phyloP scores from a whole-genome alignment of 1,140 invertebrate genomes.

The Bombyx mori region ASM3026992v2 NC_085133.1:4273001-4273500 shows the following conservation, averaged over 20 bases:
- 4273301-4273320: conserved; percentile 36
- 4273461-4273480: too few relatives aligned
- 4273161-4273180: conserved; percentile 44
- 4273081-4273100: conserved; percentile 45
- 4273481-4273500: too few relatives aligned
- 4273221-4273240: conserved; percentile 60
- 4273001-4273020: conserved; percentile 34
- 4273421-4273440: neutral
- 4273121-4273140: conserved; percentile 29
- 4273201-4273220: conserved; percentile 57
- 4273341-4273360: too few relatives aligned
- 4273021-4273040: conserved; percentile 48
- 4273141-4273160: conserved; percentile 43
- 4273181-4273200: conserved; percentile 59
- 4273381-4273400: neutral
- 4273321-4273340: neutral
- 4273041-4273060: conserved; percentile 53
- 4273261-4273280: conserved; percentile 41
- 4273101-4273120: conserved; percentile 33
- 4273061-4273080: conserved; percentile 53
- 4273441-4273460: neutral
- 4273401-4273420: neutral
- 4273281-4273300: conserved; percentile 33
- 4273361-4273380: too few relatives aligned
- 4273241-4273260: conserved; percentile 62